phyloP scores from a whole-genome alignment of 1,140 invertebrate genomes.

The Sinella curviseta region DNA sequence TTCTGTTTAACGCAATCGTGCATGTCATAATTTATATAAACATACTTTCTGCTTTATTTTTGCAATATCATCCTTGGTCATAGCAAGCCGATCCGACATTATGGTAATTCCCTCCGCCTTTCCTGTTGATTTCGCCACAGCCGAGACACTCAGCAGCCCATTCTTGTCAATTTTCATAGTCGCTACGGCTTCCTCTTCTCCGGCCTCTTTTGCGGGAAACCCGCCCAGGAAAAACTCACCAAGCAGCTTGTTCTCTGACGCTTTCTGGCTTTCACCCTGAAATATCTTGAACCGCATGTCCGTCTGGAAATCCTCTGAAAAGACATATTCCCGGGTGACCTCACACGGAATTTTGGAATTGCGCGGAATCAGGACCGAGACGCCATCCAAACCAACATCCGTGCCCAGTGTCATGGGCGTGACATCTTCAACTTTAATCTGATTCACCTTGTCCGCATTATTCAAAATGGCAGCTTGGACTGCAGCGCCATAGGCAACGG shows the following conservation, averaged over 20 bases:
- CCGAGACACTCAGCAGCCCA: neutral
- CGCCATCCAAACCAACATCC: neutral
- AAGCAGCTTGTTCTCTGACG: neutral
- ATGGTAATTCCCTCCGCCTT: too few relatives aligned
- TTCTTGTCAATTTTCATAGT: neutral
- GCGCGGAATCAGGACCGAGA: neutral
- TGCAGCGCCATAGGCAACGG: conserved; percentile 59
- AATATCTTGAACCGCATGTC: conserved; percentile 56
- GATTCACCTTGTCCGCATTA: conserved; percentile 56
- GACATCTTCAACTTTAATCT: conserved; percentile 56
- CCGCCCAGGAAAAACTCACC: neutral
- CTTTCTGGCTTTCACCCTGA: conserved; percentile 18
- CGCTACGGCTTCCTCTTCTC: neutral
- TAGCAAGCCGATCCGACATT: too few relatives aligned
- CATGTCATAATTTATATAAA: too few relatives aligned
- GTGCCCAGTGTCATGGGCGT: neutral
- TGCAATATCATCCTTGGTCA: too few relatives aligned
- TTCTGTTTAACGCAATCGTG: too few relatives aligned
- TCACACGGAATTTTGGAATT: conserved; percentile 49
- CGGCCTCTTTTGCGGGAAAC: neutral
- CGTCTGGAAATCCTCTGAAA: conserved; percentile 65
- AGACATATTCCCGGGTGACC: conserved; percentile 63
- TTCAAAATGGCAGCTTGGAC: conserved; percentile 55
- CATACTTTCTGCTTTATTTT: too few relatives aligned
- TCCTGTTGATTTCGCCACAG: too few relatives aligned